phyloP scores from a whole-genome alignment of 23 tunicate genomes.

The Botrylloides violaceus region DNA sequence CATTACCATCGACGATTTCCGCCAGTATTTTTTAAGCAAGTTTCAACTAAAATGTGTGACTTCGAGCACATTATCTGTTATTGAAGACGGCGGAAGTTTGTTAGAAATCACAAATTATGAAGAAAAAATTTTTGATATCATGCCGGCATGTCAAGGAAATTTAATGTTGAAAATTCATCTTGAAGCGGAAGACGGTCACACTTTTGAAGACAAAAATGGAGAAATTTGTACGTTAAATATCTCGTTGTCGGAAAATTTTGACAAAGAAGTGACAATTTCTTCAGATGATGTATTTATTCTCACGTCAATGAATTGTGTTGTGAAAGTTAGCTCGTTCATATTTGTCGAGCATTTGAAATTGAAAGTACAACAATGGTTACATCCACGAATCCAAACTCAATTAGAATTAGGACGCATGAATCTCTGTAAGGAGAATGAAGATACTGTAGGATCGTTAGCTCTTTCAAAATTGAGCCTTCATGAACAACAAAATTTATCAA shows the following conservation, averaged over 20 bases:
- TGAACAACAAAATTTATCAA: slow-evolving; percentile 1
- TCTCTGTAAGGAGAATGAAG: neutral
- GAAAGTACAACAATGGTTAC: neutral
- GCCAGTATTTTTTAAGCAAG: slow-evolving; percentile 3
- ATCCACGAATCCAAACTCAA: neutral
- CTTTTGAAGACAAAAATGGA: neutral
- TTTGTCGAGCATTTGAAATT: slow-evolving; percentile 15
- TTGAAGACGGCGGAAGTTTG: neutral
- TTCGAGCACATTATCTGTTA: neutral
- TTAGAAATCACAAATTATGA: neutral
- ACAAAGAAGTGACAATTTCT: neutral
- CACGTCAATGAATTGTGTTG: neutral
- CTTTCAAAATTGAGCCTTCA: slow-evolving; percentile 3
- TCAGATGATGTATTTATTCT: neutral
- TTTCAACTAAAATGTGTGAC: neutral
- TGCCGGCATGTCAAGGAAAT: neutral
- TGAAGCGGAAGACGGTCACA: neutral
- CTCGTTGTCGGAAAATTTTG: neutral
- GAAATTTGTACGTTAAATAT: neutral
- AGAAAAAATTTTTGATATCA: neutral
- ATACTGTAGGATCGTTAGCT: neutral
- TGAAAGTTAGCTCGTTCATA: slow-evolving; percentile 5
- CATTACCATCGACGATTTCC: neutral
- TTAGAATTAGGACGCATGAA: neutral
- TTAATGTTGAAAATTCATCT: neutral